A percentile compares a stretch with the other conserved stretches of the same genome.
Conservation (phyloP, 2,797 vertebrate genomes). For the Tiaroga cobitis region DNA sequence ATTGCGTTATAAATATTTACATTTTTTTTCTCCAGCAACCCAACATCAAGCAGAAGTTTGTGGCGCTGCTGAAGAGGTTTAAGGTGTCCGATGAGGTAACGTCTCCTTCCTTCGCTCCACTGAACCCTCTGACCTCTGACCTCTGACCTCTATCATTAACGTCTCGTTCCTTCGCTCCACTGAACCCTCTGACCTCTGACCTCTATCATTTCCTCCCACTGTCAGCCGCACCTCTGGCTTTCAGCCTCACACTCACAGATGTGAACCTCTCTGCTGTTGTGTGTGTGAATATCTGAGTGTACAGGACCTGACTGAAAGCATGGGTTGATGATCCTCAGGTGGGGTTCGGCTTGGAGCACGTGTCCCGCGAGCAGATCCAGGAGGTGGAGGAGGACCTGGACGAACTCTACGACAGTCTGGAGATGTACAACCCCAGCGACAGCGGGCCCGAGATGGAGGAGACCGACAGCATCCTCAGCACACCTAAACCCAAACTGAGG, state of each 20-base stretch:
- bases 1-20: not conserved
- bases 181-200: not conserved
- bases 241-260: too few relatives aligned
- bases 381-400: slow-evolving; percentile 96
- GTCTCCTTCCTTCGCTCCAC: not conserved
- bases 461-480: slow-evolving; percentile 95
- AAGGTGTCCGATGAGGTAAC: slow-evolving; percentile 94
- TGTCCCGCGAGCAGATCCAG: slow-evolving; percentile 92
- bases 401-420: slow-evolving; percentile 95
- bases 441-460: slow-evolving; percentile 97
- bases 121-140: not conserved
- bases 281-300: not conserved
- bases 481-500: slow-evolving; percentile 89
- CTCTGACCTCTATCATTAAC: not conserved
- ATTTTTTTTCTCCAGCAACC: slow-evolving; percentile 79
- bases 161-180: not conserved
- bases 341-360: slow-evolving; percentile 87
- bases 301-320: not conserved
- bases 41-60: slow-evolving; percentile 98
- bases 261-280: not conserved
- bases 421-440: slow-evolving; percentile 98
- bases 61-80: slow-evolving; percentile 93
- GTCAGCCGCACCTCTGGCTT: not conserved
- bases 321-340: slow-evolving; percentile 72
- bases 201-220: not conserved